These are phyloP conservation scores for Trichogramma dendrolimi DNA, from an alignment of 2,888 invertebrate genomes.

Conservation along the genomic window DNA sequence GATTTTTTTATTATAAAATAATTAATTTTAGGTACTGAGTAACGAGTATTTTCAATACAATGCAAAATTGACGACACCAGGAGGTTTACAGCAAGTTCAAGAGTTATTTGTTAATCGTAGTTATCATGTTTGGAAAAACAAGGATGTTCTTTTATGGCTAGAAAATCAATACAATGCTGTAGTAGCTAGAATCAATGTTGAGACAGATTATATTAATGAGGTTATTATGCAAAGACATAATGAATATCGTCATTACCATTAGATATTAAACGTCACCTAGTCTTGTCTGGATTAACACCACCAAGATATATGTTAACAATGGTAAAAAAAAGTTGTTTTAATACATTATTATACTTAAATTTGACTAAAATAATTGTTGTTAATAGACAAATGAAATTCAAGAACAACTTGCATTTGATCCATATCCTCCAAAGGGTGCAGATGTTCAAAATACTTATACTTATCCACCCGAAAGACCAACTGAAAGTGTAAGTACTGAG, in stretches of 20 bases:
- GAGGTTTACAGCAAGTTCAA: conserved; percentile 66
- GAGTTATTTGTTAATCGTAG: conserved; percentile 70
- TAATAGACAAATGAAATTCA: background rate
- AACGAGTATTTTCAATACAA: conserved; percentile 55
- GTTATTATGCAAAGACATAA: conserved; percentile 59
- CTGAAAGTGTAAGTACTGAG: no score
- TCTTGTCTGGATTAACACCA: conserved; percentile 45
- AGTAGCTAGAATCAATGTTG: conserved; percentile 61
- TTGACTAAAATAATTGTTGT: conserved; percentile 10
- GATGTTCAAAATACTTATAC: no score
- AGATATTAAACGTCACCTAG: conserved; percentile 57
- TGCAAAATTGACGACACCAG: conserved; percentile 48
- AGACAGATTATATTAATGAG: conserved; percentile 57
- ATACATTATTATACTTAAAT: conserved; percentile 9
- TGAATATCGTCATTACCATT: conserved; percentile 41
- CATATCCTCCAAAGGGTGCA: no score
- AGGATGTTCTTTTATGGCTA: conserved; percentile 70
- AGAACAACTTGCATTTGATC: conserved; percentile 3
- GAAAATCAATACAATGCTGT: conserved; percentile 67
- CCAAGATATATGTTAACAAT: conserved; percentile 61
- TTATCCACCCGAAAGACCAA: no score
- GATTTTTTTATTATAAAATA: conserved; percentile 19
- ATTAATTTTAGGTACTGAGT: conserved; percentile 35
- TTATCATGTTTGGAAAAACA: conserved; percentile 75
- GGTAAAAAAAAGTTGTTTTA: conserved; percentile 12